phyloP scores from a whole-genome alignment of 2,888 invertebrate species.

The Mamestra brassicae region DNA sequence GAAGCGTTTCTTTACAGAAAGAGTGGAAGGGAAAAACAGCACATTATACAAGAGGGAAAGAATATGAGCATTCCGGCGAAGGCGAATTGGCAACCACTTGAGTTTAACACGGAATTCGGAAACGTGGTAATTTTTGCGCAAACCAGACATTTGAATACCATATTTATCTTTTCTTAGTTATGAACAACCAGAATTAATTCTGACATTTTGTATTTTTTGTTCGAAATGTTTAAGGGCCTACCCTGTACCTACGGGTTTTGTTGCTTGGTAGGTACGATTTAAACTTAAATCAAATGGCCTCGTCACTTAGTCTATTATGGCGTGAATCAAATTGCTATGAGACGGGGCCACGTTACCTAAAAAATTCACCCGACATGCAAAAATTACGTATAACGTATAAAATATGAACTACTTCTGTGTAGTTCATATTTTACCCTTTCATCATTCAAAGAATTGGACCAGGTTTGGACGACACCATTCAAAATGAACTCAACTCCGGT shows the following conservation, averaged over 20 bases:
- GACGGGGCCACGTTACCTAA: not conserved
- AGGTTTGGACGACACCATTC: not conserved
- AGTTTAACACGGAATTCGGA: too few relatives aligned
- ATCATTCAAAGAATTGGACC: not conserved
- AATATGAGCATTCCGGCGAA: too few relatives aligned
- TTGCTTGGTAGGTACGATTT: not conserved
- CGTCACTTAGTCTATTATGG: slow-evolving; percentile 14
- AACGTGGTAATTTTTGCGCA: too few relatives aligned
- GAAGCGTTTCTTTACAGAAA: too few relatives aligned
- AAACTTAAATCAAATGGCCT: not conserved
- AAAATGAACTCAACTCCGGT: too few relatives aligned
- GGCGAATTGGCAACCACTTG: too few relatives aligned
- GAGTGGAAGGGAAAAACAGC: too few relatives aligned
- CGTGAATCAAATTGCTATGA: slow-evolving; percentile 17
- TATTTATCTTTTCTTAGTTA: too few relatives aligned
- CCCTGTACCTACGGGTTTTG: too few relatives aligned
- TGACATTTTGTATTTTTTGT: not conserved
- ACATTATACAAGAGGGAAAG: too few relatives aligned
- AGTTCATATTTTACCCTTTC: not conserved
- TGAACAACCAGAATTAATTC: too few relatives aligned
- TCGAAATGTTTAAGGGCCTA: not conserved
- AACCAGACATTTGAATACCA: too few relatives aligned
- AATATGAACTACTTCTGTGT: not conserved
- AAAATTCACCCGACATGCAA: slow-evolving; percentile 16
- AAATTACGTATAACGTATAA: not conserved